These are phyloP conservation scores for Dasypolia templi DNA, from an alignment of 2,888 invertebrate genomes.

Conservation along the genomic window DNA sequence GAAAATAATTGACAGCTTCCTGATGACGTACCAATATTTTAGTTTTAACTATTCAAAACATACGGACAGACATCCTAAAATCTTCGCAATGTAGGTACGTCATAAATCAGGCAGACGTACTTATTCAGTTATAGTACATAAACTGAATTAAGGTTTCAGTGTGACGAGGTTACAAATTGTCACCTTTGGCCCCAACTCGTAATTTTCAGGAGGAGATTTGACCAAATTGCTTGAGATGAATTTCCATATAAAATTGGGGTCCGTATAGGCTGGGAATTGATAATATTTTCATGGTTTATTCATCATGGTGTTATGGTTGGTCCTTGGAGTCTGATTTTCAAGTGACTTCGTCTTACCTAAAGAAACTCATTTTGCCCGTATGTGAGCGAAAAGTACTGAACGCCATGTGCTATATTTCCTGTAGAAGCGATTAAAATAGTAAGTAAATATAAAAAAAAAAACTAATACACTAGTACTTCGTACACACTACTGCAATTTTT, in stretches of 20 bases:
- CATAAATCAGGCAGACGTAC: conserved; percentile 27
- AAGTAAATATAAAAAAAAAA: no score
- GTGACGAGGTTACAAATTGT: conserved; percentile 62
- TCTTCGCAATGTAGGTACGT: neutral
- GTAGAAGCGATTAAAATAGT: neutral
- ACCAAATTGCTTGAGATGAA: conserved; percentile 55
- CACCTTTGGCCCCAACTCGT: conserved; percentile 49
- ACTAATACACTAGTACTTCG: no score
- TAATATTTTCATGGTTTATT: conserved; percentile 51
- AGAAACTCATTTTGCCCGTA: no score
- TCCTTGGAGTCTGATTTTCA: conserved; percentile 17
- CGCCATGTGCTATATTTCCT: neutral
- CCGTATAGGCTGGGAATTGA: conserved; percentile 41
- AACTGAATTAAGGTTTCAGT: conserved; percentile 45
- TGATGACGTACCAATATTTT: no score
- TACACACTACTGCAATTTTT: no score
- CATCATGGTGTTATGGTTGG: conserved; percentile 11
- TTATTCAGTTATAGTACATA: conserved; percentile 52
- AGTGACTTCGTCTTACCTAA: neutral
- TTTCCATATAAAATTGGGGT: conserved; percentile 47
- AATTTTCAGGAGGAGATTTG: conserved; percentile 55
- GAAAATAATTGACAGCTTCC: no score
- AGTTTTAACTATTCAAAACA: no score
- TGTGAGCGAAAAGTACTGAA: no score
- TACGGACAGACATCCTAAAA: neutral